phyloP scores from a whole-genome alignment of 1,140 invertebrate species.

The Drosophila equinoxialis region DNA sequence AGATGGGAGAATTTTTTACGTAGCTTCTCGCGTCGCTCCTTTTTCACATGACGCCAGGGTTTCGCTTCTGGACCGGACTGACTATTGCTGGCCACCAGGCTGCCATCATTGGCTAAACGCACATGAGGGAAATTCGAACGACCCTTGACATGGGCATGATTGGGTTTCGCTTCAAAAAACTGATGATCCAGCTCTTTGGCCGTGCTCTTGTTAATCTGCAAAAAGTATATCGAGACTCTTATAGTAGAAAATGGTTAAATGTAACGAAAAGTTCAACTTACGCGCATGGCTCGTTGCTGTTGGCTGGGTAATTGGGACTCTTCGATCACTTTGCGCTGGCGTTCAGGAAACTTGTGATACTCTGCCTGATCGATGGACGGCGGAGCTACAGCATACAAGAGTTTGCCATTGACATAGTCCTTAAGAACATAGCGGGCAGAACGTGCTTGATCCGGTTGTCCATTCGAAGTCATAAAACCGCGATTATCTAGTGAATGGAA shows the following conservation, averaged over 20 bases:
- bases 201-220: conserved; percentile 79
- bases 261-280: conserved; percentile 54
- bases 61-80: conserved; percentile 84
- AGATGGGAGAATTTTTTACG: conserved; percentile 91
- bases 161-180: conserved; percentile 85
- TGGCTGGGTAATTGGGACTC: conserved; percentile 83
- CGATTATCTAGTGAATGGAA: conserved; percentile 88
- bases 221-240: too few relatives aligned
- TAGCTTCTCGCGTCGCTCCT: conserved; percentile 94
- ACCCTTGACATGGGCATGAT: conserved; percentile 84
- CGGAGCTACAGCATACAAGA: conserved; percentile 93
- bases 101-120: conserved; percentile 66
- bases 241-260: neutral
- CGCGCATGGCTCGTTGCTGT: conserved; percentile 85
- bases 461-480: conserved; percentile 97
- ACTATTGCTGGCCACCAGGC: conserved; percentile 32
- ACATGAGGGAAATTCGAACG: conserved; percentile 83
- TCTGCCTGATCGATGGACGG: conserved; percentile 88
- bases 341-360: conserved; percentile 87
- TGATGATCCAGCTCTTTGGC: conserved; percentile 85
- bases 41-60: conserved; percentile 92
- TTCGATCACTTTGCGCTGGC: conserved; percentile 75
- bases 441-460: conserved; percentile 95
- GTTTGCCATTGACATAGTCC: conserved; percentile 95
- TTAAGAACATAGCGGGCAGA: conserved; percentile 95